These are phyloP conservation scores for Ryuthela nishihirai DNA, from an alignment of 2,888 invertebrate genomes.

Conservation along the genomic window DNA sequence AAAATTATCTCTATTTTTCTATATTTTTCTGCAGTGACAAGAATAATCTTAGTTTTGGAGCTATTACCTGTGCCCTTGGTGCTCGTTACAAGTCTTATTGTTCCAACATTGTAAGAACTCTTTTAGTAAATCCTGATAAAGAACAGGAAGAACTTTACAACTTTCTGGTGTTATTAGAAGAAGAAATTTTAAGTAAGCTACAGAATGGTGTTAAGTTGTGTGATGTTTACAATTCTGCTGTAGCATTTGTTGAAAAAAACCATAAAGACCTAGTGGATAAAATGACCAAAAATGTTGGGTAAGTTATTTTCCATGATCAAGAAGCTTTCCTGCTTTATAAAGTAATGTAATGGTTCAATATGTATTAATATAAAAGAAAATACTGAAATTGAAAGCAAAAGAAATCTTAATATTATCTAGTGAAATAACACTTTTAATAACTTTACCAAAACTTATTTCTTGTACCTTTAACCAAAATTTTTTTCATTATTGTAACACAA, in stretches of 20 bases:
- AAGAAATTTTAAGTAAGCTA: constrained; percentile 80
- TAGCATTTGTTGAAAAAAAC: constrained; percentile 77
- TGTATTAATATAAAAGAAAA: no score
- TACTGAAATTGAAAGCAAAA: no score
- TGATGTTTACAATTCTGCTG: constrained; percentile 79
- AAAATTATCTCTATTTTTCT: no score
- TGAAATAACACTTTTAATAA: no score
- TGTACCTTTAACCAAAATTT: no score
- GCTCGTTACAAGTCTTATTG: constrained; percentile 96
- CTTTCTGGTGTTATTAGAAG: constrained; percentile 81
- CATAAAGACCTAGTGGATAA: constrained; percentile 80
- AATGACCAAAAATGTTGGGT: constrained; percentile 90
- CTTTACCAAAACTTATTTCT: no score
- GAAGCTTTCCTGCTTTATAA: background rate
- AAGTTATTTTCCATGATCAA: constrained; percentile 34
- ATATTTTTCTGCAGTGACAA: constrained; percentile 68
- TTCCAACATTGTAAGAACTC: constrained; percentile 92
- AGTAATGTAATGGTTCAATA: no score
- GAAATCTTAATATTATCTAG: no score
- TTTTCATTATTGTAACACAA: no score
- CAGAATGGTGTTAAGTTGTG: constrained; percentile 77
- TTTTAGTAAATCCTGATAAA: constrained; percentile 87
- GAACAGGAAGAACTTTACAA: constrained; percentile 81
- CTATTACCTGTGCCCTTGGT: constrained; percentile 91
- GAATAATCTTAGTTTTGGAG: constrained; percentile 89